A percentile compares a stretch with the other conserved stretches of the same genome.
Conservation (phyloP, 2,797 vertebrate species). For the Chelmon rostratus region DNA sequence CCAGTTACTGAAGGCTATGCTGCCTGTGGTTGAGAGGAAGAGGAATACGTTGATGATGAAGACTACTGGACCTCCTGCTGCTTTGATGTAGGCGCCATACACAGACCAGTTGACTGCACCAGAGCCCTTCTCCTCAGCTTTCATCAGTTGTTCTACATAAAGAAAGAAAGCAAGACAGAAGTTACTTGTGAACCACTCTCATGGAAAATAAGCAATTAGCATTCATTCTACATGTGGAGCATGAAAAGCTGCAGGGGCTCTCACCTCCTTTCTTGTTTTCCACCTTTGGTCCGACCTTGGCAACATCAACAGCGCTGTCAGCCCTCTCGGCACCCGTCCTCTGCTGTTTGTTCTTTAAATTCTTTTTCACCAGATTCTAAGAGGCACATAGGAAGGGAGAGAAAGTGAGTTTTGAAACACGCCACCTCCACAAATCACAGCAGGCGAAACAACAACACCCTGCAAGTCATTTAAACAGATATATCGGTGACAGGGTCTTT, state of each 20-base stretch:
- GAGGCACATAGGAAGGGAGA: slow-evolving; percentile 16
- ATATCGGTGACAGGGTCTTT: slow-evolving; percentile 70
- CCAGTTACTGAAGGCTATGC: slow-evolving; percentile 89
- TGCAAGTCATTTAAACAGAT: slow-evolving; percentile 68
- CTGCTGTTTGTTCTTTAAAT: slow-evolving; percentile 81
- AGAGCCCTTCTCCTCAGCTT: slow-evolving; percentile 86
- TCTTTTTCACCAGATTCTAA: slow-evolving; percentile 84
- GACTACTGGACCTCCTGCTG: slow-evolving; percentile 85
- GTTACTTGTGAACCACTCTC: not conserved
- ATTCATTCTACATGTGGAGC: slow-evolving; percentile 7
- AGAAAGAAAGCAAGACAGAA: not conserved
- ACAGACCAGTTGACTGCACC: slow-evolving; percentile 85
- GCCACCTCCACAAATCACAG: slow-evolving; percentile 48
- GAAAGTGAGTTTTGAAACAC: slow-evolving; percentile 20
- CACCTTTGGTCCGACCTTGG: slow-evolving; percentile 58
- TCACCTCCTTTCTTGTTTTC: slow-evolving; percentile 80
- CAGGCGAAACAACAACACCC: slow-evolving; percentile 48
- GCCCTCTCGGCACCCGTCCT: slow-evolving; percentile 49
- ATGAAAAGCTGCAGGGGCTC: slow-evolving; percentile 17
- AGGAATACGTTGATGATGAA: slow-evolving; percentile 85
- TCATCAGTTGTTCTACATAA: slow-evolving; percentile 84
- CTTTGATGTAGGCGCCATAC: slow-evolving; percentile 87
- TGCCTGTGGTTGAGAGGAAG: slow-evolving; percentile 89
- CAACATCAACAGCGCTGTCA: slow-evolving; percentile 30
- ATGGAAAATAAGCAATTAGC: slow-evolving; percentile 5